Percentiles rank a stretch among this genome's conserved stretches.
These are phyloP conservation scores for Dicerorhinus sumatrensis DNA, from an alignment of 2,113 vertebrate species.

Conservation along the genomic window DNA sequence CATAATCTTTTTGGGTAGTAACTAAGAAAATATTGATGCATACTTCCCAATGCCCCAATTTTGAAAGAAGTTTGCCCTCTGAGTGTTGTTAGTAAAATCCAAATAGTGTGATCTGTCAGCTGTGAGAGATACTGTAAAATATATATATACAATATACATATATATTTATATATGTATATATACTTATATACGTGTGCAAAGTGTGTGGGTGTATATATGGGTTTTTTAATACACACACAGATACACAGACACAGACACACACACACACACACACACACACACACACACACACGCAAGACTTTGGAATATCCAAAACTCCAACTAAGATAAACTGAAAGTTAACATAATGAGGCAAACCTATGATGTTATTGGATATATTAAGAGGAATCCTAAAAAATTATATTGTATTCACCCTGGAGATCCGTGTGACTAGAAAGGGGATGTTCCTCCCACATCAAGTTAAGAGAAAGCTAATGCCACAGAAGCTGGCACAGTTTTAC, in stretches of 20 bases:
- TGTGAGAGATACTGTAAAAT: background rate
- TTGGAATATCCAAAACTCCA: background rate
- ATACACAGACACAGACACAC: background rate
- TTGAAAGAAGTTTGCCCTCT: background rate
- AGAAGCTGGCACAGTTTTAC: background rate
- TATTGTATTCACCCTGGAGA: background rate
- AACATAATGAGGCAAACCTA: background rate
- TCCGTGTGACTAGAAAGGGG: background rate
- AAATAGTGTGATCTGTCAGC: background rate
- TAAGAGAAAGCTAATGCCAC: background rate
- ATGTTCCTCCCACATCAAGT: background rate
- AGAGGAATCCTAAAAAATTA: background rate
- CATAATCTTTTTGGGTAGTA: background rate
- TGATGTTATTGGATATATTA: background rate
- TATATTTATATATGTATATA: background rate
- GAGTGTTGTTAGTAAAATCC: background rate
- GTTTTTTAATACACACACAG: background rate
- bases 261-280: background rate
- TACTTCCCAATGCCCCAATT: background rate
- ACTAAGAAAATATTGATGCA: background rate
- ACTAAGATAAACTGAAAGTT: slow-evolving; percentile 9
- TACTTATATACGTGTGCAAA: background rate
- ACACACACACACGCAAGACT: background rate
- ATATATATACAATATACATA: background rate
- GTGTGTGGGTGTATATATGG: background rate